These are phyloP conservation scores for Drosophila oshimai DNA, from an alignment of 1,140 invertebrate species.

Conservation along the genomic window DNA sequence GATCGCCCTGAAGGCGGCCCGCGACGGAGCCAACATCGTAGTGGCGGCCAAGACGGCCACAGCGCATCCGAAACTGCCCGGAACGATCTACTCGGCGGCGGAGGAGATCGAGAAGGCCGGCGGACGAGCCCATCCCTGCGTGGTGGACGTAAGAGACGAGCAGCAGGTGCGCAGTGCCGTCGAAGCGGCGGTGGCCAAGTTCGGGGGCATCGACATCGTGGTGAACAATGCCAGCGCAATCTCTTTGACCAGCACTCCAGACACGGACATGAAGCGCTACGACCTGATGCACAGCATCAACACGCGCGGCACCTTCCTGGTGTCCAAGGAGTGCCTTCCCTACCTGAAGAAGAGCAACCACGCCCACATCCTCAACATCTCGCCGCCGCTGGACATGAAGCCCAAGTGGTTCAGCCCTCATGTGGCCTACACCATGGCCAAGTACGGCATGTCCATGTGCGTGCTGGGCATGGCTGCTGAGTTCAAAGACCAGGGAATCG, in stretches of 20 bases:
- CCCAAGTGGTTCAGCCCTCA: slow-evolving; percentile 96
- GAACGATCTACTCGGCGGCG: slow-evolving; percentile 98
- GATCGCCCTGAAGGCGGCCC: slow-evolving; percentile 96
- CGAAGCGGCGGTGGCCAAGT: slow-evolving; percentile 90
- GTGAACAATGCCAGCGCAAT: slow-evolving; percentile 99
- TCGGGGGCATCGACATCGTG: slow-evolving; percentile 98
- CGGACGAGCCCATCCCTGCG: slow-evolving; percentile 94
- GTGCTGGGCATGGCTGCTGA: slow-evolving; percentile 98
- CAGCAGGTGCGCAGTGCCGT: slow-evolving; percentile 92
- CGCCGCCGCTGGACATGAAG: slow-evolving; percentile 96
- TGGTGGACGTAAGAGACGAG: slow-evolving; percentile 97
- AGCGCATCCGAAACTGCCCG: slow-evolving; percentile 98
- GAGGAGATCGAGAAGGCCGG: slow-evolving; percentile 91
- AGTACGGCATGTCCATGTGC: slow-evolving; percentile 99
- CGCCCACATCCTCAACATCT: slow-evolving; percentile 98
- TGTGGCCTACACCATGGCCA: slow-evolving; percentile 98
- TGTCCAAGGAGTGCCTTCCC: slow-evolving; percentile 96
- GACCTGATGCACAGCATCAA: slow-evolving; percentile 97
- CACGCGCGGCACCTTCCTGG: slow-evolving; percentile 94
- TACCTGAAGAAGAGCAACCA: slow-evolving; percentile 94
- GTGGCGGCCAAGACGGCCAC: slow-evolving; percentile 98
- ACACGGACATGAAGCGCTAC: slow-evolving; percentile 97
- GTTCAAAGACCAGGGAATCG: slow-evolving; percentile 91
- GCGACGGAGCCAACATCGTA: slow-evolving; percentile 97
- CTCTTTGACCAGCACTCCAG: slow-evolving; percentile 91